A percentile compares a stretch with the other conserved stretches of the same genome.
phyloP scores from a whole-genome alignment of 2,113 vertebrate species.

The Microtus richardsoni region DNA sequence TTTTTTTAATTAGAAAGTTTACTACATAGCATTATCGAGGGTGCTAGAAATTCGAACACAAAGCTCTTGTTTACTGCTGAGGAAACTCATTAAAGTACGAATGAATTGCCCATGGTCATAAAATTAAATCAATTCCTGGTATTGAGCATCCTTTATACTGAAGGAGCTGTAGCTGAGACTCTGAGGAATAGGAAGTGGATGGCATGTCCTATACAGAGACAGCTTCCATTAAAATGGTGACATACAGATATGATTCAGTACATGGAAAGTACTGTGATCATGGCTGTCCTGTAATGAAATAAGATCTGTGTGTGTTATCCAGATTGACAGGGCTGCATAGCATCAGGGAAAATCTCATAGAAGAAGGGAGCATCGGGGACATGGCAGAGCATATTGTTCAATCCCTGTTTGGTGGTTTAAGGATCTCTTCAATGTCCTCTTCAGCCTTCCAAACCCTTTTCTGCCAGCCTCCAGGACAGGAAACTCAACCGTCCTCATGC shows the following conservation, averaged over 20 bases:
- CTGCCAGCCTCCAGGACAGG: not conserved
- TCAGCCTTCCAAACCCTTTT: not conserved
- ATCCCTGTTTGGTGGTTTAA: not conserved
- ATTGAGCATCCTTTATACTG: not conserved
- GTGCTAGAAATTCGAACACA: slow-evolving; percentile 30
- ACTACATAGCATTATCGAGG: slow-evolving; percentile 6
- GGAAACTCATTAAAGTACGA: slow-evolving; percentile 55
- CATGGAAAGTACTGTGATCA: not conserved
- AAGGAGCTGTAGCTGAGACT: not conserved
- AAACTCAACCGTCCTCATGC: not conserved
- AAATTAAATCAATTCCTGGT: slow-evolving; percentile 46
- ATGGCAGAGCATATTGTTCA: not conserved
- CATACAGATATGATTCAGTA: not conserved
- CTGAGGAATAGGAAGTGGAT: not conserved
- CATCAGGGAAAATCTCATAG: not conserved
- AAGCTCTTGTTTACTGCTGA: slow-evolving; percentile 40
- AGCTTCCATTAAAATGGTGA: not conserved
- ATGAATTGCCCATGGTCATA: slow-evolving; percentile 4
- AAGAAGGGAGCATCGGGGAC: not conserved
- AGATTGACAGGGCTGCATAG: not conserved
- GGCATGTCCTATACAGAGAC: slow-evolving; percentile 8
- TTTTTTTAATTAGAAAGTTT: slow-evolving; percentile 55
- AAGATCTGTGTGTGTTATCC: not conserved
- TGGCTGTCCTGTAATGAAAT: not conserved
- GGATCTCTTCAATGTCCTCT: not conserved